Conservation (phyloP, 1,140 invertebrate genomes). For the Drosophila albomicans region DNA sequence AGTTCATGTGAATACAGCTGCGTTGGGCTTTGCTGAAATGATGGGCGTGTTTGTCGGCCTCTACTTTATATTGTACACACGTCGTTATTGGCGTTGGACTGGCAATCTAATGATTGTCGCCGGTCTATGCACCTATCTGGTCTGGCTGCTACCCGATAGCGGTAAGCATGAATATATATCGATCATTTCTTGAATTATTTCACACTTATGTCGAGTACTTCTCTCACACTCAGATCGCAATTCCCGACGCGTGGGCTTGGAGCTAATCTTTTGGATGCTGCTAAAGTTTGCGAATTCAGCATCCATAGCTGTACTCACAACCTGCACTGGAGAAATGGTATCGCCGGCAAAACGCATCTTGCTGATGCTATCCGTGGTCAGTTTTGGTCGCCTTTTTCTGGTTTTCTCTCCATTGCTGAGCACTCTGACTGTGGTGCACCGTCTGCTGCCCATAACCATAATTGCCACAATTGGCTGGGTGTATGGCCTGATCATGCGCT, state of each 20-base stretch:
- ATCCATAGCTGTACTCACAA: conserved; percentile 74
- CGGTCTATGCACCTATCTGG: conserved; percentile 64
- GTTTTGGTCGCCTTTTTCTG: conserved; percentile 70
- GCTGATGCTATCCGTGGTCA: conserved; percentile 72
- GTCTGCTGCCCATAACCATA: conserved; percentile 69
- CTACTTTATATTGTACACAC: conserved; percentile 77
- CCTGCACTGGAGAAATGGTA: conserved; percentile 79
- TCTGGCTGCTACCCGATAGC: conserved; percentile 71
- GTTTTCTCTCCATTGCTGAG: conserved; percentile 65
- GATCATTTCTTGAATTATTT: no score
- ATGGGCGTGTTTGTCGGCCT: conserved; percentile 83
- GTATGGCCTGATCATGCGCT: conserved; percentile 66
- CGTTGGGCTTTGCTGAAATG: conserved; percentile 84
- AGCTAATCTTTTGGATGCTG: conserved; percentile 74
- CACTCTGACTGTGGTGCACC: conserved; percentile 69
- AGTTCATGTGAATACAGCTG: conserved; percentile 82
- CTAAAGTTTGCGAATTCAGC: conserved; percentile 76
- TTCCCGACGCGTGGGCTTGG: conserved; percentile 63
- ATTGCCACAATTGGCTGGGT: conserved; percentile 68
- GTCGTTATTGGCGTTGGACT: conserved; percentile 76
- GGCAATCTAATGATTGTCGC: conserved; percentile 73
- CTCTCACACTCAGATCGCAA: conserved; percentile 44
- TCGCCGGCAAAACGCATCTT: conserved; percentile 64
- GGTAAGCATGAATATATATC: conserved; percentile 40
- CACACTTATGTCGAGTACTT: neutral